Evolutionary conservation across 2,113 vertebrate genomes (phyloP).

Genomic region (Dolichotis patagonum): DNA sequence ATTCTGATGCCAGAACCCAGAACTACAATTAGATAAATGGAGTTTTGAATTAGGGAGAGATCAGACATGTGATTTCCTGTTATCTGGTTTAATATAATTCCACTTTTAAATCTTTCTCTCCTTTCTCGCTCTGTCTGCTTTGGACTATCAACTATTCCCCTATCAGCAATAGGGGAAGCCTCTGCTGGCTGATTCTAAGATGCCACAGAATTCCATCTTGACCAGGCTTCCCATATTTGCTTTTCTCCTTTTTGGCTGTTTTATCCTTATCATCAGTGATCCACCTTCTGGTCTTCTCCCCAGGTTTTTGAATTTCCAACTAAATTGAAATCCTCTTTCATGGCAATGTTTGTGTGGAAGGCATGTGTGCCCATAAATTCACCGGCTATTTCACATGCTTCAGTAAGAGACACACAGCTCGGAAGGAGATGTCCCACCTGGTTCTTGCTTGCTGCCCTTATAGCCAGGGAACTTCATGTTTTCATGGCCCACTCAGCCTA

Average conservation of each 20-base stretch:
- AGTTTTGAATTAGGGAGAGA: slow-evolving; percentile 34
- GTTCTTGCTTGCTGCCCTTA: background rate
- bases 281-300: slow-evolving; percentile 64
- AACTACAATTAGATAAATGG: background rate
- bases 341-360: slow-evolving; percentile 59
- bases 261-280: slow-evolving; percentile 66
- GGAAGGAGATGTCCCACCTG: background rate
- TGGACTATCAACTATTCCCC: background rate
- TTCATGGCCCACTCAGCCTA: background rate
- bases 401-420: fast-evolving
- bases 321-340: slow-evolving; percentile 79
- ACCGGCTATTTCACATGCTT: slow-evolving; percentile 43
- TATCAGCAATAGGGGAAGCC: background rate
- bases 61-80: background rate
- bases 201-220: background rate
- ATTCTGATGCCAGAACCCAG: background rate
- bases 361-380: slow-evolving; percentile 41
- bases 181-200: background rate
- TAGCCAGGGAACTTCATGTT: background rate
- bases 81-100: slow-evolving; percentile 51
- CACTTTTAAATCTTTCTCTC: background rate
- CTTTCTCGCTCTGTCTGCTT: background rate
- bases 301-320: slow-evolving; percentile 76
- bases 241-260: background rate
- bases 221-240: background rate